Evolutionary conservation across 2,113 vertebrate species (phyloP).

Genomic region (Galemys pyrenaicus): DNA sequence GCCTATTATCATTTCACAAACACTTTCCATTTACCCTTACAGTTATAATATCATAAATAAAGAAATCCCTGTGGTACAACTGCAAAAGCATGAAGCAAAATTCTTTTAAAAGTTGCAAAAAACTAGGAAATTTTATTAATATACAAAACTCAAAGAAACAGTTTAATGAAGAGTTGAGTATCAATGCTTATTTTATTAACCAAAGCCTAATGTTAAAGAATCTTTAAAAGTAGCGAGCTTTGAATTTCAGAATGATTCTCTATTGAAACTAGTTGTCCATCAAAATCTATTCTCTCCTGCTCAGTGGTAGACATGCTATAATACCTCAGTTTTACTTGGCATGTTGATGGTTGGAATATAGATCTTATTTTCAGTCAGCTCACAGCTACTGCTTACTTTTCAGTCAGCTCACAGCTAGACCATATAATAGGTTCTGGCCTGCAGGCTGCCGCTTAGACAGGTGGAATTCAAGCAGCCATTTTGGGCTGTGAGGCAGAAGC

Average conservation of each 20-base stretch:
- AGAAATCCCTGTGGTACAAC: background rate
- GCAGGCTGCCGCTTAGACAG: background rate
- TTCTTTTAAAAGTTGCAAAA: background rate
- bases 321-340: background rate
- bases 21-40: background rate
- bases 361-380: background rate
- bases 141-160: background rate
- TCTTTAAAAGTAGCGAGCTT: background rate
- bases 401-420: too few relatives aligned
- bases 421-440: background rate
- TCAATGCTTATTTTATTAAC: background rate
- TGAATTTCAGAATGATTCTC: slow-evolving; percentile 18
- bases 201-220: background rate
- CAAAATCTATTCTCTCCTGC: background rate
- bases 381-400: background rate
- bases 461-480: background rate
- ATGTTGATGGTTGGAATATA: background rate
- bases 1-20: slow-evolving; percentile 1
- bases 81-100: background rate
- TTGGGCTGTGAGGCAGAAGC: background rate
- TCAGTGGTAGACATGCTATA: background rate
- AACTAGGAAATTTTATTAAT: background rate
- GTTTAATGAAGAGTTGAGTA: background rate
- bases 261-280: background rate
- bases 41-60: background rate